A percentile compares a stretch with the other conserved stretches of the same genome.
These are phyloP conservation scores for Parapristionchus giblindavisi DNA, from an alignment of 2,888 invertebrate genomes.

Conservation along the genomic window DNA sequence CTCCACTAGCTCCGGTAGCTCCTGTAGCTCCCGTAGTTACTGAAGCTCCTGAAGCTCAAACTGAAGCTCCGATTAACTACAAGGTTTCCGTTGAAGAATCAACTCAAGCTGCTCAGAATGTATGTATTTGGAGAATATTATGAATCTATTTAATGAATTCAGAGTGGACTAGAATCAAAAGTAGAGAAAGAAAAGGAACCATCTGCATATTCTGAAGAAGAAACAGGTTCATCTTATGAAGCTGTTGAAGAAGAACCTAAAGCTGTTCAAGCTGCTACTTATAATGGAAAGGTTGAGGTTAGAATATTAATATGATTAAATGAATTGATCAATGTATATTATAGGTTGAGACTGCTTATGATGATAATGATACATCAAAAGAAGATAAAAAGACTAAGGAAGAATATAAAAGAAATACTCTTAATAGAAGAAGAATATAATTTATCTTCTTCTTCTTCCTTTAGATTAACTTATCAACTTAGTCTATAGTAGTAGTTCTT, in stretches of 20 bases:
- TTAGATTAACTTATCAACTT: neutral
- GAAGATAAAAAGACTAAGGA: conserved; percentile 18
- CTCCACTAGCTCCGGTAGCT: neutral
- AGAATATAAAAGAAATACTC: conserved; percentile 22
- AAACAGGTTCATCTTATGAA: conserved; percentile 5
- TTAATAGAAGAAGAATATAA: neutral
- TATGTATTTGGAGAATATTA: neutral
- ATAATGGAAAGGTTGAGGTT: neutral
- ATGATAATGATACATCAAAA: neutral
- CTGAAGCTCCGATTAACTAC: conserved; percentile 1
- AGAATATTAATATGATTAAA: too few relatives aligned
- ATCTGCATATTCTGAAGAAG: conserved; percentile 19
- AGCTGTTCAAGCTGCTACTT: neutral
- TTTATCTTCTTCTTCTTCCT: neutral
- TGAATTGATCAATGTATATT: too few relatives aligned
- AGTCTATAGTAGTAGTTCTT: too few relatives aligned
- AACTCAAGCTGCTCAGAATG: conserved; percentile 11
- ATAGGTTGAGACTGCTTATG: conserved; percentile 11
- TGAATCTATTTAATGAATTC: neutral
- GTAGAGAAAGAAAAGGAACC: conserved; percentile 4
- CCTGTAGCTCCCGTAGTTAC: neutral
- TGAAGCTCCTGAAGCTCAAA: neutral
- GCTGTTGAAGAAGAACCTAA: conserved; percentile 24
- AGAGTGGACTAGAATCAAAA: conserved; percentile 3
- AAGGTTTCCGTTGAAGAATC: conserved; percentile 1